Evolutionary conservation across 2,888 invertebrate species (phyloP).

Genomic region (Linyphia triangularis): DNA sequence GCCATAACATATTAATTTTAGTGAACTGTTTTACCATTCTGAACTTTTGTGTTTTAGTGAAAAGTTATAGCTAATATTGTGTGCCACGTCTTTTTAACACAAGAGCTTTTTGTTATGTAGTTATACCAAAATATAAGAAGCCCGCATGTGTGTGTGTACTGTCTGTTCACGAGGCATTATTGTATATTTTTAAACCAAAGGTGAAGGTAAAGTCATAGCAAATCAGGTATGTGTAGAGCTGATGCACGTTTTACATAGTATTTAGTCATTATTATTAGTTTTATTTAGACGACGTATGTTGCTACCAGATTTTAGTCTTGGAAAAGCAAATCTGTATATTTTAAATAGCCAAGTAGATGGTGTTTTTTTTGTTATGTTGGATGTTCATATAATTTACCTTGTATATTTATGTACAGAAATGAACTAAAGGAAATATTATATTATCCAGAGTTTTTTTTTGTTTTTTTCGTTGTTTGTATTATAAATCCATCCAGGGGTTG

Average conservation of each 20-base stretch:
- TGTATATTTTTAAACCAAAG: constrained; percentile 75
- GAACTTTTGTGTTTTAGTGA: background rate
- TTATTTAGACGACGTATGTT: constrained; percentile 59
- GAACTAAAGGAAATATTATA: constrained; percentile 75
- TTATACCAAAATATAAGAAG: constrained; percentile 61
- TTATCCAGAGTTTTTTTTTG: constrained; percentile 75
- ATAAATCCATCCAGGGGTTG: constrained; percentile 72
- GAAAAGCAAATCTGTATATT: constrained; percentile 68
- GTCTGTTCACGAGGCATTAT: constrained; percentile 68
- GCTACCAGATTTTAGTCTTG: constrained; percentile 72
- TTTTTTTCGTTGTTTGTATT: constrained; percentile 67
- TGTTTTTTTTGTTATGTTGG: constrained; percentile 56
- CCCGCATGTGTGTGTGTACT: constrained; percentile 56
- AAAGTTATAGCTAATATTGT: constrained; percentile 44
- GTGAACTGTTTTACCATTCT: background rate
- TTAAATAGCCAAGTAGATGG: constrained; percentile 71
- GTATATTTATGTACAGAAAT: constrained; percentile 75
- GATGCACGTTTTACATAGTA: constrained; percentile 72
- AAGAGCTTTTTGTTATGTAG: constrained; percentile 69
- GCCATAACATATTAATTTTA: background rate
- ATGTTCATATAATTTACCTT: constrained; percentile 73
- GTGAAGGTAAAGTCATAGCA: constrained; percentile 70
- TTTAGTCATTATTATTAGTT: constrained; percentile 72
- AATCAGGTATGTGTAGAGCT: constrained; percentile 68
- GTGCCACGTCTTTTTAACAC: constrained; percentile 73